Conservation (phyloP, 2,113 vertebrate genomes). For the Notiomystis cincta region DNA sequence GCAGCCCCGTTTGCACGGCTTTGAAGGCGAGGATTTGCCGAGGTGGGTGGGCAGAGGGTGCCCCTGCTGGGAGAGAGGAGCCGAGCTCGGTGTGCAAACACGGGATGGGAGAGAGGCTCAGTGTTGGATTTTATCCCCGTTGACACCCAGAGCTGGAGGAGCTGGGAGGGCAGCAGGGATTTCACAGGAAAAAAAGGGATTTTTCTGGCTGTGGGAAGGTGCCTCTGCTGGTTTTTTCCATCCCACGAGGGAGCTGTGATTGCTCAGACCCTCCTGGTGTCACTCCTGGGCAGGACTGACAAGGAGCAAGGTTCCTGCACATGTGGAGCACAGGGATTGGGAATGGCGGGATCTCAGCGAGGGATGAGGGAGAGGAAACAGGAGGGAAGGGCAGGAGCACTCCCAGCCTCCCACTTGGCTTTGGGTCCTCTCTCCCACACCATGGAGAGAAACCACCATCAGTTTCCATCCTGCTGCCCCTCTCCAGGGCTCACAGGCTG, state of each 20-base stretch:
- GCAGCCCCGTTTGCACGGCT: not conserved
- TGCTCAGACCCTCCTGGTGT: not conserved
- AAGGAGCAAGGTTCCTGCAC: not conserved
- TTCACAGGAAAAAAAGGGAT: not conserved
- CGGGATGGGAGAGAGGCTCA: not conserved
- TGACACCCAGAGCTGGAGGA: not conserved
- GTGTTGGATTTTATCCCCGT: accelerated
- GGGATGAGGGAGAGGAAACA: not conserved
- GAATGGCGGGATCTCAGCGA: not conserved
- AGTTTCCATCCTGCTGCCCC: not conserved
- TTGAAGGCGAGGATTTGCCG: not conserved
- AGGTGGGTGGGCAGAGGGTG: not conserved
- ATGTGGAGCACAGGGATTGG: not conserved
- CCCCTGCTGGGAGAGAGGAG: not conserved
- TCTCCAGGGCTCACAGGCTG: accelerated
- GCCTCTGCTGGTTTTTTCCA: not conserved
- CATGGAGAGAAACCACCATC: not conserved
- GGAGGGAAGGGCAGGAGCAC: not conserved
- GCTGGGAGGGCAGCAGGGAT: not conserved
- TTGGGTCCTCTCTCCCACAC: not conserved
- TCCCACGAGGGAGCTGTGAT: not conserved
- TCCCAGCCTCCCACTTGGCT: not conserved
- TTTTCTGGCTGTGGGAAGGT: not conserved
- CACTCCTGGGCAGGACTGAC: not conserved
- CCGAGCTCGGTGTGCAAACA: accelerated